phyloP scores from a whole-genome alignment of 2,888 invertebrate species.

The Lissonota sp. region DNA sequence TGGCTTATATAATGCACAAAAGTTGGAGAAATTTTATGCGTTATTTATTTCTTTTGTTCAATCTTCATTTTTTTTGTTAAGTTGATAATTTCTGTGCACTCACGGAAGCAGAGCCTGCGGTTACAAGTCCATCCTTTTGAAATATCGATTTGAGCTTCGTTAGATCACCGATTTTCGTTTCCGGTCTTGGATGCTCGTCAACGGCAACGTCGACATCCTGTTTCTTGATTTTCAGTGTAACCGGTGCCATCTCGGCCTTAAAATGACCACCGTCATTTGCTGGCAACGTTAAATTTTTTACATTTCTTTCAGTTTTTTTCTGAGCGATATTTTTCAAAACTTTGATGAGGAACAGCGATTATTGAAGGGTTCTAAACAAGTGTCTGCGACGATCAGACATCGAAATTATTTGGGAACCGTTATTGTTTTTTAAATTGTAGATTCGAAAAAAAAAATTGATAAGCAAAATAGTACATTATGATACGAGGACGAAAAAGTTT shows the following conservation, averaged over 20 bases:
- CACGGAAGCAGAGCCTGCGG: slow-evolving; percentile 97
- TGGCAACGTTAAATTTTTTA: slow-evolving; percentile 74
- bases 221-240: slow-evolving; percentile 93
- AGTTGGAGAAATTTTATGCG: background rate
- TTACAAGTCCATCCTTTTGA: slow-evolving; percentile 97
- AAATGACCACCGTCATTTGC: slow-evolving; percentile 95
- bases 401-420: too few species aligned
- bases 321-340: too few species aligned
- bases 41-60: slow-evolving; percentile 6
- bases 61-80: slow-evolving; percentile 9
- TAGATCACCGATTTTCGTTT: slow-evolving; percentile 93
- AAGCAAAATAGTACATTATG: too few species aligned
- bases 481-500: too few species aligned
- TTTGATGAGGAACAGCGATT: too few species aligned
- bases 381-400: too few species aligned
- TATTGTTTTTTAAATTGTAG: background rate
- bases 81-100: slow-evolving; percentile 77
- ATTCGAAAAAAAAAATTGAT: background rate
- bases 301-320: too few species aligned
- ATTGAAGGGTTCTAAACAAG: too few species aligned
- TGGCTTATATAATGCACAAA: slow-evolving; percentile 27
- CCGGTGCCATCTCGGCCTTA: slow-evolving; percentile 94
- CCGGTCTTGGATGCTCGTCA: slow-evolving; percentile 97
- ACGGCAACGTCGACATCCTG: slow-evolving; percentile 91
- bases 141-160: slow-evolving; percentile 95